Percentiles rank a stretch among this genome's conserved stretches.
Evolutionary conservation across 2,797 vertebrate genomes (phyloP).

Genomic region (Rhynchotus rufescens): DNA sequence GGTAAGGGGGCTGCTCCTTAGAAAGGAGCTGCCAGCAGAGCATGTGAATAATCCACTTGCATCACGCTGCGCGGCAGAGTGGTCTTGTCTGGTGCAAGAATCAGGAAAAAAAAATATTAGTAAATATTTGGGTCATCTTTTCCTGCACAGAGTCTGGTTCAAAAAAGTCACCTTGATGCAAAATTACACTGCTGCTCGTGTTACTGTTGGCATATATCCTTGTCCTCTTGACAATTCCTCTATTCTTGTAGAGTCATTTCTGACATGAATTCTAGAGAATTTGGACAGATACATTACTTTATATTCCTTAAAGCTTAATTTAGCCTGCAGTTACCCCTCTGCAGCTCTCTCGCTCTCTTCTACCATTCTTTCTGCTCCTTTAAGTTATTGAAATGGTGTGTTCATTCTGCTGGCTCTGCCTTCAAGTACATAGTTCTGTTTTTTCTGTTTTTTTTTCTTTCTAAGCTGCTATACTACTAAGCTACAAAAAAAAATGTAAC

Average conservation of each 20-base stretch:
- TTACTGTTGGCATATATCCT: not conserved
- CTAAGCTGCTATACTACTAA: slow-evolving; percentile 43
- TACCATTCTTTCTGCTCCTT: slow-evolving; percentile 5
- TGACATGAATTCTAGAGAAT: slow-evolving; percentile 54
- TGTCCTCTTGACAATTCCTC: slow-evolving; percentile 45
- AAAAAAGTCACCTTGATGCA: slow-evolving; percentile 46
- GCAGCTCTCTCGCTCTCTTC: not conserved
- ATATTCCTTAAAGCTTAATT: slow-evolving; percentile 44
- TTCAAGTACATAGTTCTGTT: not conserved
- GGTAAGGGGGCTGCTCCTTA: slow-evolving; percentile 77
- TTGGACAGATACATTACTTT: slow-evolving; percentile 12
- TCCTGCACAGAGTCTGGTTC: not conserved
- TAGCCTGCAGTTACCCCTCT: slow-evolving; percentile 16
- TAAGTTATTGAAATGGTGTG: slow-evolving; percentile 1
- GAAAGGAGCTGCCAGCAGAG: not conserved
- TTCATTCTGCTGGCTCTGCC: slow-evolving; percentile 18
- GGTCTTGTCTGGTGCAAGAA: not conserved
- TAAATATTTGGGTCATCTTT: not conserved
- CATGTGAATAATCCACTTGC: not conserved
- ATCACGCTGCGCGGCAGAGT: rapidly evolving
- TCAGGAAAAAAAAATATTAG: rapidly evolving
- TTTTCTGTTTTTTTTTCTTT: not conserved
- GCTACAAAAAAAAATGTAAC: not conserved
- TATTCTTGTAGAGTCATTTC: slow-evolving; percentile 10
- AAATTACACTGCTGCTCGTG: slow-evolving; percentile 30